Percentiles rank a stretch among this genome's conserved stretches.
Evolutionary conservation across 2,113 vertebrate genomes (phyloP).

Genomic region (Speoplatyrhinus poulsoni): DNA sequence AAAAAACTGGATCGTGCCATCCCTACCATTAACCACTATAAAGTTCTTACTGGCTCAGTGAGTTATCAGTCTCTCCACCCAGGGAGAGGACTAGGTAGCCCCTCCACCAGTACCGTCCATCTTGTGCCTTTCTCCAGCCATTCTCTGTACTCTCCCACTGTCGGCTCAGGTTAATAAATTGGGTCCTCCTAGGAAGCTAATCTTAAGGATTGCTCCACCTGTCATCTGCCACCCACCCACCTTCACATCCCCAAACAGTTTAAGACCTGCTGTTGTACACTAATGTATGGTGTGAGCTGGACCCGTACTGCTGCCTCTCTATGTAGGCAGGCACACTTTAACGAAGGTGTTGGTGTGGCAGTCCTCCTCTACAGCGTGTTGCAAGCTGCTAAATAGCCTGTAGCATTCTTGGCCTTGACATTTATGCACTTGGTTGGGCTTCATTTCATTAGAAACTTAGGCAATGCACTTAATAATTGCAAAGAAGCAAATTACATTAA

Average conservation of each 20-base stretch:
- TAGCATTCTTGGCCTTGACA: background rate
- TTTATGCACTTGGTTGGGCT: background rate
- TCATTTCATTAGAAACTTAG: background rate
- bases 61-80: background rate
- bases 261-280: constrained; percentile 25
- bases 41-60: too few relatives aligned
- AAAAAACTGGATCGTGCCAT: too few relatives aligned
- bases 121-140: constrained; percentile 25
- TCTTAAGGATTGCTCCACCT: constrained; percentile 50
- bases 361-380: background rate
- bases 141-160: constrained; percentile 13
- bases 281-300: background rate
- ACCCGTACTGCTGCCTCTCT: constrained; percentile 2
- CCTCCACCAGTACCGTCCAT: background rate
- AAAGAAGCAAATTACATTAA: background rate
- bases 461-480: background rate
- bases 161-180: constrained; percentile 52
- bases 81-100: background rate
- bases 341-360: background rate
- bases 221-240: constrained; percentile 18
- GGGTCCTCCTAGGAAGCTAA: constrained; percentile 28
- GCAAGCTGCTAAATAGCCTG: constrained; percentile 3
- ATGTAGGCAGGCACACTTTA: constrained; percentile 10
- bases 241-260: background rate
- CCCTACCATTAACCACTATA: too few relatives aligned